Evolutionary conservation across 2,888 invertebrate genomes (phyloP), one percentile per base, ranked within the genome.

Genomic region (Argynnis bischoffii): DNA sequence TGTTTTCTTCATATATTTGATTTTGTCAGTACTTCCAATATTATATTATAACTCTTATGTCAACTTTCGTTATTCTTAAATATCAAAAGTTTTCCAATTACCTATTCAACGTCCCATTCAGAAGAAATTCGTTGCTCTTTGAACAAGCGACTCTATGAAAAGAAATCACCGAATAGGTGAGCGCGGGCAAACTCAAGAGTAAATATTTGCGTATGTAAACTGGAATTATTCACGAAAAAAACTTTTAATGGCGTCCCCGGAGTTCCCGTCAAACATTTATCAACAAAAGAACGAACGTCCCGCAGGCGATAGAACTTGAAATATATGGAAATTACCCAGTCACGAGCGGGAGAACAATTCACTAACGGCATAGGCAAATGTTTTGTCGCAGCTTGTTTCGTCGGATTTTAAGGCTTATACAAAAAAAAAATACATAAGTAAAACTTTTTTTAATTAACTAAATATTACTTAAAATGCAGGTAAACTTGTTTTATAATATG

Each of bases 261-360:
- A 91, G 92, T 90, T 92, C 86, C 90, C 91, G 92, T 91, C 92
- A 92, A 92, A 92, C 92, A 92, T 92, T 92, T 92, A 92, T 92
- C 92, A 92, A 92, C 92, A 92, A 92, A 92, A 92, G 92, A 92
- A 92, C 89, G 91, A 92, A 91, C 91, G 90, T 92, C 91, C 92
- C 92, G 90, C 90, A 91, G 92, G 92, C 92, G 92, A 92, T 90
- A 87, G 90, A 92, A 92, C 92, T 92, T 91, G 88, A 92, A 92
- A 92, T 92, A 91, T 92, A 92, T 92, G 92, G 91, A 92, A 92
- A 92, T 92, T 92, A 92, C 92, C 91, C 88, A 92, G 91, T 90
- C 92, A 91, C 90, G 85, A 86, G 88, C 92, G 89, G 83, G 88
- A 90, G 91, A 92, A 92, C 91, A 92, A 92, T 92, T 90, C 92